phyloP scores from a whole-genome alignment of 2,888 invertebrate species.

The Rosalia funebris region DNA sequence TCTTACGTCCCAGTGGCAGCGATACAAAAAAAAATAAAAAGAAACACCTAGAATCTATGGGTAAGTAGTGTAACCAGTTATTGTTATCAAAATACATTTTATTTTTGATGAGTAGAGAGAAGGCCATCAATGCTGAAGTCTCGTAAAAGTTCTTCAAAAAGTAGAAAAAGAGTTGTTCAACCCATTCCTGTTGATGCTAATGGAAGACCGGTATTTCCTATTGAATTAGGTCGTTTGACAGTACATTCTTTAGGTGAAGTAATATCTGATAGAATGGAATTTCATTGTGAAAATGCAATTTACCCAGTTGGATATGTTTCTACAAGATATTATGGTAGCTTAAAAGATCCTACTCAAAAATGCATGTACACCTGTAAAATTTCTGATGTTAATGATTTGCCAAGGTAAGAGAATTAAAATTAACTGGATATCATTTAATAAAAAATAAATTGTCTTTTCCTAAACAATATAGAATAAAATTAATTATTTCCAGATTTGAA shows the following conservation, averaged over 20 bases:
- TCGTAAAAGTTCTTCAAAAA: constrained; percentile 51
- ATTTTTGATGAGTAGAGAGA: constrained; percentile 37
- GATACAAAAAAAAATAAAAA: constrained; percentile 54
- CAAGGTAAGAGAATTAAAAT: constrained; percentile 66
- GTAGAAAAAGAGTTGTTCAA: constrained; percentile 66
- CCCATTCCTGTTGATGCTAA: constrained; percentile 73
- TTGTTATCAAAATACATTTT: constrained; percentile 3
- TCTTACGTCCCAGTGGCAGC: constrained; percentile 37
- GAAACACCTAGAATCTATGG: constrained; percentile 6
- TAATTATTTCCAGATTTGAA: constrained; percentile 70
- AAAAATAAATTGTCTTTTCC: too few relatives aligned
- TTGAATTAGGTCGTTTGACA: constrained; percentile 75
- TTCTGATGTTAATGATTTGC: constrained; percentile 75
- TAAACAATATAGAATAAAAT: too few relatives aligned
- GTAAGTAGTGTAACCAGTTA: constrained; percentile 13
- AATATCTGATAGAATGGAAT: constrained; percentile 72
- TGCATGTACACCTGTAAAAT: constrained; percentile 85
- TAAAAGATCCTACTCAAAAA: constrained; percentile 74
- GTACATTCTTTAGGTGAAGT: constrained; percentile 83
- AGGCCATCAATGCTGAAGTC: constrained; percentile 46
- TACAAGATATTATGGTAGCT: constrained; percentile 78
- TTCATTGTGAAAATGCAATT: constrained; percentile 77
- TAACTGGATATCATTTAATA: background rate
- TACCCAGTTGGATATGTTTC: constrained; percentile 83
- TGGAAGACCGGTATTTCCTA: constrained; percentile 78